Base-by-base conservation (phyloP, 2,113 vertebrate genomes). In the Orthonyx spaldingii region DNA sequence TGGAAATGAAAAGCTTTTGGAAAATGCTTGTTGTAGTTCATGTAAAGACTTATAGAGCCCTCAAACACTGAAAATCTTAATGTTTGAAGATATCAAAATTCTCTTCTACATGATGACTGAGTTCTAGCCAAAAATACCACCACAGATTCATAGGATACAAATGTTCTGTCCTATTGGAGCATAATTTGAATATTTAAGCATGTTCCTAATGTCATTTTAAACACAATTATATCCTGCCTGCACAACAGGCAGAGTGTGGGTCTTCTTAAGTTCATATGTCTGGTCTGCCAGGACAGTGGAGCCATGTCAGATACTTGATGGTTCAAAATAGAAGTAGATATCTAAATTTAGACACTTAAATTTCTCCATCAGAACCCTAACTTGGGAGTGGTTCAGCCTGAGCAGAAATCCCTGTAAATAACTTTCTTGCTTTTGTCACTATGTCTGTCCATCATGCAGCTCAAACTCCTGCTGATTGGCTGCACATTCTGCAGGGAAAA, bases 171-270 rank as follows among this genome's bases (percentile, higher is more conserved):
- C 5, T 59, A 27, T 9, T 55, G 33, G 4, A 56, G 5, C 7
- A 60, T 26, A 2, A 22, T 55, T 50, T 85, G 11, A 72, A 28
- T 33, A 4, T 26, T 65, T 68, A 50, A 69, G 10, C 3, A 8
- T 26, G 3, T 47, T 16, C 2, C 11, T 42, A 61, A 16, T 86
- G 14, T 14, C 2, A 33, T 82, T 85, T 89, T 50, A 79, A 21
- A 57, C 14, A 14, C 4, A 74, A 27, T 49, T 16, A 20, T 26
- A n/a, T 37, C 30, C 42, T 72, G 4, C 11, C 41, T 4, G 3
- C 5, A 59, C 18, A 52, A 8, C 11, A 52, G 3, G 17, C 13
- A 35, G 23, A 7, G 4, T 17, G 20, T 32, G 3, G 2, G 2
- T 37, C 27, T 84, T 35, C 24, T 63, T 23, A 56, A 60, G 3